Base-by-base conservation (phyloP, 1,140 invertebrate species). In the Polyergus mexicanus region DNA sequence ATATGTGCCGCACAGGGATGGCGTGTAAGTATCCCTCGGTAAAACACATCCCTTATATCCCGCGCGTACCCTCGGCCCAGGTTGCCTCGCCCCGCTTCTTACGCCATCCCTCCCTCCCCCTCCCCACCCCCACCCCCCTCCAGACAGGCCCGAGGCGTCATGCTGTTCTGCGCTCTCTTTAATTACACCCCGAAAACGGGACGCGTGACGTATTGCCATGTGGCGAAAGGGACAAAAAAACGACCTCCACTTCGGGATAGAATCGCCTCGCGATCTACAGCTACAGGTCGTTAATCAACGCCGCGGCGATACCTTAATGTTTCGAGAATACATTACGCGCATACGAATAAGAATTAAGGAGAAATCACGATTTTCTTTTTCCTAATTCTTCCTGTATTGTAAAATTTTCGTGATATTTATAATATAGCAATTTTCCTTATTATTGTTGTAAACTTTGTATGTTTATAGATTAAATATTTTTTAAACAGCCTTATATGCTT, bases 1-100 rank as follows among this genome's bases (percentile, higher is more conserved):
- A 95, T 95, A 95, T 95, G 94, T 95, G 94, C 94, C 94, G 93
- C 92, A 88, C 91, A 92, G 94, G 94, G 94, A 95, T 93, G 94
- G 92, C 89, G 91, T 94, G 91, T 94, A 94, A 94, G 94, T 94
- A 94, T 94, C 93, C 94, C 94, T 92, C 91, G 92, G 91, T 94
- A 94, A 94, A 95, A 94, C 94, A 95, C 94, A 93, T 94, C 94
- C 93, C 94, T 94, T 94, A 94, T 93, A 93, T 92, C 93, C 90
- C 89, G 89, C 93, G 89, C 90, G 88, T 86, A 91, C 92, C 86
- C 78, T 78, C 90, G 25, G 22, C 51, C 41, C 41, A 51, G 62
- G 72, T 65, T 68, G 76, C 88, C 86, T 91, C 90, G 84, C 86
- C 80, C 92, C 90, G 88, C 89, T 93, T 92, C 93, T 92, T 93